Evolutionary conservation across 2,113 vertebrate species (phyloP).

Genomic region (Thalassarche chlororhynchos): DNA sequence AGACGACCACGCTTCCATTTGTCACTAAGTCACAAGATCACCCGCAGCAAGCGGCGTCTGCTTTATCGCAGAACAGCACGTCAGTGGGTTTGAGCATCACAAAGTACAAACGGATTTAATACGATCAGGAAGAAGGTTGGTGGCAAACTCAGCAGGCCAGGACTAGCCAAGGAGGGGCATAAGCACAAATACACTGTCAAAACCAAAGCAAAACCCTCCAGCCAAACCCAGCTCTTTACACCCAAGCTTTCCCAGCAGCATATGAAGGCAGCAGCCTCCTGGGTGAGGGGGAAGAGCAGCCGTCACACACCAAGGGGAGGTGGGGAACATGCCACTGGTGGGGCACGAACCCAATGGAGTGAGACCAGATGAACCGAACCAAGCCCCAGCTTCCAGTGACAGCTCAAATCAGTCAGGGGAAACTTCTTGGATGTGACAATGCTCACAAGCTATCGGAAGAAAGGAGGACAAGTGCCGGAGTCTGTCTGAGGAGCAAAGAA

Average conservation of each 20-base stretch:
- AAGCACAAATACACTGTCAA: neutral
- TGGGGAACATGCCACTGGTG: neutral
- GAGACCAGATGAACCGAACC: neutral
- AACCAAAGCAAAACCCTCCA: neutral
- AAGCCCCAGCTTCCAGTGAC: neutral
- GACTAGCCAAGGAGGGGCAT: neutral
- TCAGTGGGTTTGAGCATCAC: neutral
- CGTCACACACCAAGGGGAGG: neutral
- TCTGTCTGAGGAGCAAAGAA: neutral
- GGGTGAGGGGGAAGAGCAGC: neutral
- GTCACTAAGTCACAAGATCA: neutral
- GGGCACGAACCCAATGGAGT: neutral
- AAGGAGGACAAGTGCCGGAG: neutral
- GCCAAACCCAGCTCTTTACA: neutral
- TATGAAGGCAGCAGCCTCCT: neutral
- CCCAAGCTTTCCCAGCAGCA: fast-evolving
- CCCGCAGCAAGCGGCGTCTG: fast-evolving
- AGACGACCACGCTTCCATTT: fast-evolving
- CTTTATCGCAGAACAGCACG: neutral
- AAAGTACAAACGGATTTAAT: neutral
- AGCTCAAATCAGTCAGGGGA: neutral
- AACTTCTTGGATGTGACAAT: neutral
- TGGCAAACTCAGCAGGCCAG: neutral
- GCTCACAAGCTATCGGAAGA: neutral
- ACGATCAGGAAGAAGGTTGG: neutral